Evolutionary conservation across 2,797 vertebrate species (phyloP).

Genomic region (Enteromius fasciolatus): DNA sequence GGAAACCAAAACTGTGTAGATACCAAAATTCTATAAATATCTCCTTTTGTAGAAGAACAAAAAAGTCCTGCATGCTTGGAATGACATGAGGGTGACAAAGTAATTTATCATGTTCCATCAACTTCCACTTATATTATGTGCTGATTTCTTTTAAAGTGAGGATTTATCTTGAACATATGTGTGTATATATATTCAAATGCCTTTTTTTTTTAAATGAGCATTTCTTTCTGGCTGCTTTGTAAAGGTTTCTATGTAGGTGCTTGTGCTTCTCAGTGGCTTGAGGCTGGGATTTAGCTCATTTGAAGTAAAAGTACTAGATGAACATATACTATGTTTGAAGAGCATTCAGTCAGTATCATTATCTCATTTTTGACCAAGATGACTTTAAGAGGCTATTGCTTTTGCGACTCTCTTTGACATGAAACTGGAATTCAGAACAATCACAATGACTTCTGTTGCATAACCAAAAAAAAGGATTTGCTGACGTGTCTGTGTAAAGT

Average conservation of each 20-base stretch:
- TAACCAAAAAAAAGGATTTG: not conserved
- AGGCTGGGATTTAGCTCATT: too few species aligned
- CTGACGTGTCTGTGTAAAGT: not conserved
- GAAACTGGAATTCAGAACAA: not conserved
- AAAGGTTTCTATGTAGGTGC: too few species aligned
- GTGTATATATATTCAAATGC: too few species aligned
- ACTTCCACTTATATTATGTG: not conserved
- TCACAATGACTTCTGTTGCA: constrained; percentile 1
- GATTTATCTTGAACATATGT: not conserved
- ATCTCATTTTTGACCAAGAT: too few species aligned
- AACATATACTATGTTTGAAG: too few species aligned
- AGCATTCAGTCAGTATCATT: too few species aligned
- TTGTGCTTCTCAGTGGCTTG: too few species aligned
- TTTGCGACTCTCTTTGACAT: too few species aligned
- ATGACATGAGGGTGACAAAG: not conserved
- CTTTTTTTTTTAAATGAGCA: too few species aligned
- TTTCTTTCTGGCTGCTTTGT: too few species aligned
- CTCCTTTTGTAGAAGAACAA: not conserved
- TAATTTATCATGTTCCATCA: not conserved
- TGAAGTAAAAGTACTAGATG: too few species aligned
- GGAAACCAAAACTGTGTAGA: not conserved
- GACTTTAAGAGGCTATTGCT: too few species aligned
- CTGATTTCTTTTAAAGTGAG: not conserved
- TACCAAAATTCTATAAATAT: not conserved
- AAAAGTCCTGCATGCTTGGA: not conserved